These are phyloP conservation scores for Copidosoma floridanum DNA, from an alignment of 1,140 invertebrate species.

Conservation along the genomic window DNA sequence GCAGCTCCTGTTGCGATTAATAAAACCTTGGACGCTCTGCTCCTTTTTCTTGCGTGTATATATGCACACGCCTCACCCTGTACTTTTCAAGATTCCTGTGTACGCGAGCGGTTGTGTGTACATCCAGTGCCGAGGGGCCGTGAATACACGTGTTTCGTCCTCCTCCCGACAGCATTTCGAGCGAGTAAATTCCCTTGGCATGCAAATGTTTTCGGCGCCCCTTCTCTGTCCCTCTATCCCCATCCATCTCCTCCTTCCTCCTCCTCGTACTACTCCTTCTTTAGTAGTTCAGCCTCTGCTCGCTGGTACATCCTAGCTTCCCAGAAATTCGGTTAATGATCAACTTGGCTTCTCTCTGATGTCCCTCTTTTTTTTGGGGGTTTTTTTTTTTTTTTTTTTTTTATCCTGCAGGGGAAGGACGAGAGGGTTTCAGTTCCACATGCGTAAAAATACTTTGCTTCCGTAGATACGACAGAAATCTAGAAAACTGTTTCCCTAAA, in stretches of 20 bases:
- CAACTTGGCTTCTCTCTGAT: too few species aligned
- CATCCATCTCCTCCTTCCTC: neutral
- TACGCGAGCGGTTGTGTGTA: too few species aligned
- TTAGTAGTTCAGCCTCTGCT: too few species aligned
- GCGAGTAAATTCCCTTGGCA: slow-evolving; percentile 2
- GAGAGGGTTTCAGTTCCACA: neutral
- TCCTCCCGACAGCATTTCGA: neutral
- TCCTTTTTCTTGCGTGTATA: neutral
- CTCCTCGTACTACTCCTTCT: too few species aligned
- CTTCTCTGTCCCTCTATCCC: neutral
- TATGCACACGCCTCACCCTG: neutral
- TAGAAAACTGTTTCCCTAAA: too few species aligned
- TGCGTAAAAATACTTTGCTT: too few species aligned
- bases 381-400: neutral
- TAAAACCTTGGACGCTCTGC: slow-evolving; percentile 4
- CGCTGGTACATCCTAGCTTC: too few species aligned
- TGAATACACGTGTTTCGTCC: too few species aligned
- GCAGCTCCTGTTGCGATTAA: slow-evolving; percentile 8
- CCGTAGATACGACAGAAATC: too few species aligned
- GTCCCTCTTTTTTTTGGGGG: too few species aligned
- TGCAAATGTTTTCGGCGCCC: slow-evolving; percentile 22
- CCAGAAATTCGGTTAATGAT: slow-evolving; percentile 18
- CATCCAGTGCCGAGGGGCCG: too few species aligned
- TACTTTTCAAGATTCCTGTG: too few species aligned
- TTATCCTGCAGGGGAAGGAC: neutral